Conservation (phyloP, 1,140 invertebrate genomes). For the Hylaeus anthracinus region DNA sequence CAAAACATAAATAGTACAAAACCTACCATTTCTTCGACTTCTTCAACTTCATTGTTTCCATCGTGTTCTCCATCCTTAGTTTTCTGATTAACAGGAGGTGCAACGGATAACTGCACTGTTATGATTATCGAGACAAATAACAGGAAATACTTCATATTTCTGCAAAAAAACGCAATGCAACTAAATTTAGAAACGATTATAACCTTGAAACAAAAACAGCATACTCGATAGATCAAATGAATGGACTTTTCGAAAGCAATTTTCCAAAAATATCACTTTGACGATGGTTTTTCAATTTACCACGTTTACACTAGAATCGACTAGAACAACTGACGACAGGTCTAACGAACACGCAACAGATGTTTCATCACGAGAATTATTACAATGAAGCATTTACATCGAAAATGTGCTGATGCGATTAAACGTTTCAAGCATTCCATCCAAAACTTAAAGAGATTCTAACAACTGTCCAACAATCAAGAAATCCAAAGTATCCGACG, state of each 20-base stretch:
- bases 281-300: neutral
- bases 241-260: neutral
- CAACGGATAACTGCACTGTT: constrained; percentile 68
- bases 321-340: neutral
- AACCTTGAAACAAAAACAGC: neutral
- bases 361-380: neutral
- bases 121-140: constrained; percentile 49
- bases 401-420: neutral
- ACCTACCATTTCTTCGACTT: constrained; percentile 55
- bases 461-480: neutral
- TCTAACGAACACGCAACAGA: neutral
- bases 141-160: constrained; percentile 56
- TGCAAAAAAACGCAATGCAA: neutral
- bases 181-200: neutral
- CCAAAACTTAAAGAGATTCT: neutral
- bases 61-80: constrained; percentile 57
- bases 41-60: constrained; percentile 55
- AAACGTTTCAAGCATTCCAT: neutral
- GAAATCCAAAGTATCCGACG: neutral
- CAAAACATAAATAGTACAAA: neutral
- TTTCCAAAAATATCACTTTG: neutral
- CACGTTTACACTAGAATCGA: neutral
- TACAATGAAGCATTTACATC: neutral
- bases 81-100: constrained; percentile 73
- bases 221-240: too few relatives aligned